Conservation (phyloP, 2,797 vertebrate species). For the Rachycentron canadum region DNA sequence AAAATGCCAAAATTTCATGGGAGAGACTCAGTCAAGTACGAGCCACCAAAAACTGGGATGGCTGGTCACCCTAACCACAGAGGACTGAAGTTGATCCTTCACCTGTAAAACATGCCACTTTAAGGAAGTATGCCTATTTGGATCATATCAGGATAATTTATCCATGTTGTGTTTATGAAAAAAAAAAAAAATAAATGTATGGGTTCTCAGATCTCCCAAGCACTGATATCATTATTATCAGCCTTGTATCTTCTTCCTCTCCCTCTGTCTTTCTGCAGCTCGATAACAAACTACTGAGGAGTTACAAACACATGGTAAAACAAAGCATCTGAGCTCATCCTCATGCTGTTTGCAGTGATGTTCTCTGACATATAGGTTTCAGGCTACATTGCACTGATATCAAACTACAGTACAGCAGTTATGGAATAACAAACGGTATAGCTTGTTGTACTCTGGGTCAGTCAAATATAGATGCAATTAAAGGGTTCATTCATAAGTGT, state of each 20-base stretch:
- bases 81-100: not conserved
- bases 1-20: too few relatives aligned
- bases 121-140: too few relatives aligned
- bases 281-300: not conserved
- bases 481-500: not conserved
- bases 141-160: too few relatives aligned
- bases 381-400: constrained; percentile 7
- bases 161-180: too few relatives aligned
- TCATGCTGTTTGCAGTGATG: not conserved
- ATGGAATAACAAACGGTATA: constrained; percentile 5
- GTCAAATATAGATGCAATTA: constrained; percentile 1
- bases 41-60: too few relatives aligned
- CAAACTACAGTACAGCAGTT: constrained; percentile 1
- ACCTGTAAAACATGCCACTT: too few relatives aligned
- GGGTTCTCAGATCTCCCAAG: too few relatives aligned
- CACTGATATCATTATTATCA: not conserved
- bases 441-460: not conserved
- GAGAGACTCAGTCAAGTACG: too few relatives aligned
- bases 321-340: not conserved
- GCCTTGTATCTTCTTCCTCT: not conserved
- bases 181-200: too few relatives aligned
- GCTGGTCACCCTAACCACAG: not conserved
- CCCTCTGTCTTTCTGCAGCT: not conserved
- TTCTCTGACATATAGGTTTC: constrained; percentile 19
- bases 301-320: not conserved